A percentile compares a stretch with the other conserved stretches of the same genome.
Conservation (phyloP, 2,113 vertebrate species). For the Elephas maximus region DNA sequence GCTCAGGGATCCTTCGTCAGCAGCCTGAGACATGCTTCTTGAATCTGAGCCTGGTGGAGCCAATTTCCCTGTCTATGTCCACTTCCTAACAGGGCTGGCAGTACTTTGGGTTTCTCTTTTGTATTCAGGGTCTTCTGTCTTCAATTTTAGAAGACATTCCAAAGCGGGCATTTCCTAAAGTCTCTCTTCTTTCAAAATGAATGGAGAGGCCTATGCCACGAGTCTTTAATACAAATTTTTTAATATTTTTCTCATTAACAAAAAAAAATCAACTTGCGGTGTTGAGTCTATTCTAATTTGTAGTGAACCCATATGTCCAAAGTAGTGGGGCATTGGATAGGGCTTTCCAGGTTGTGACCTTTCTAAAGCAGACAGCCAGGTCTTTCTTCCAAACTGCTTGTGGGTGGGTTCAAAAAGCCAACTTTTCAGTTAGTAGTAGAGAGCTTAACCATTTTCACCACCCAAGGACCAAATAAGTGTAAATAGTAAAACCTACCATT, state of each 20-base stretch:
- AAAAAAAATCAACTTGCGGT: too few relatives aligned
- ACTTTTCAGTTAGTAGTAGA: not conserved
- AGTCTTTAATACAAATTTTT: not conserved
- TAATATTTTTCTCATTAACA: not conserved
- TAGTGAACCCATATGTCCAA: too few relatives aligned
- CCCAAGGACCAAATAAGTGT: not conserved
- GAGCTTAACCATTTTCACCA: not conserved
- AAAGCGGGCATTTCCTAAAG: not conserved
- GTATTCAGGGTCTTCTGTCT: not conserved
- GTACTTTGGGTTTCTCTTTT: not conserved
- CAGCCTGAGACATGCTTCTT: not conserved
- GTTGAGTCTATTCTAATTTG: too few relatives aligned
- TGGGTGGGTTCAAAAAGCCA: not conserved
- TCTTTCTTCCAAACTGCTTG: not conserved
- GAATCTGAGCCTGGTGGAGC: not conserved
- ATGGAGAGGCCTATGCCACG: not conserved
- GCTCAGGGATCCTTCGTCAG: not conserved
- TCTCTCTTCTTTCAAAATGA: not conserved
- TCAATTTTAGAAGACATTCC: not conserved
- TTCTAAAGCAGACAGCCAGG: too few relatives aligned
- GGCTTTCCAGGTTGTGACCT: too few relatives aligned
- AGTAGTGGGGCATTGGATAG: too few relatives aligned
- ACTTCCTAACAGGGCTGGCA: accelerated
- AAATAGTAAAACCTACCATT: not conserved
- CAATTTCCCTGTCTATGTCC: accelerated